Percentiles rank a stretch among this genome's conserved stretches.
phyloP scores from a whole-genome alignment of 2,888 invertebrate genomes.

The Stratiomys singularior region DNA sequence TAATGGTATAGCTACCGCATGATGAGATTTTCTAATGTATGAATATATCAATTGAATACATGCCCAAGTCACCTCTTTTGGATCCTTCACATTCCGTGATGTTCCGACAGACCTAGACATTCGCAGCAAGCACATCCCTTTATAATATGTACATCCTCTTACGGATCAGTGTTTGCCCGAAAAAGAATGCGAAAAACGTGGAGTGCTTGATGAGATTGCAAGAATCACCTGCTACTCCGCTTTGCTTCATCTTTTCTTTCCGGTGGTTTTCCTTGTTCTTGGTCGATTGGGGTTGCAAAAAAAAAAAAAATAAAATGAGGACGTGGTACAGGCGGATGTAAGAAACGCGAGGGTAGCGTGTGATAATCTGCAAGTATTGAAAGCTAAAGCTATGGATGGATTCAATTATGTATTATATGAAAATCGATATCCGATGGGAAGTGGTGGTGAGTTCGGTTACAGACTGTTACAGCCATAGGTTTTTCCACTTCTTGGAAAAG shows the following conservation, averaged over 20 bases:
- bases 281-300: neutral
- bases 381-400: neutral
- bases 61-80: too few species aligned
- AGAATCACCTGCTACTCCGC: neutral
- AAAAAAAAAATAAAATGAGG: neutral
- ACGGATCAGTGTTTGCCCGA: neutral
- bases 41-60: slow-evolving; percentile 34
- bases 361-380: slow-evolving; percentile 18
- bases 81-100: too few species aligned
- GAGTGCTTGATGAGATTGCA: slow-evolving; percentile 34
- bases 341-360: neutral
- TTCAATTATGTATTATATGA: slow-evolving; percentile 30
- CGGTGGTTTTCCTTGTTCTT: neutral
- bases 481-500: neutral
- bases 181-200: slow-evolving; percentile 6
- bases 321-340: neutral
- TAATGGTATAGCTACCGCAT: slow-evolving; percentile 35
- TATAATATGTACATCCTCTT: neutral
- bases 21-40: slow-evolving; percentile 40
- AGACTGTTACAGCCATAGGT: too few species aligned
- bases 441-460: neutral
- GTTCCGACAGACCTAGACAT: neutral
- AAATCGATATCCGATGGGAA: slow-evolving; percentile 21
- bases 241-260: neutral
- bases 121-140: neutral